phyloP scores from a whole-genome alignment of 2,113 vertebrate genomes.

The Melanerpes aurifrons region DNA sequence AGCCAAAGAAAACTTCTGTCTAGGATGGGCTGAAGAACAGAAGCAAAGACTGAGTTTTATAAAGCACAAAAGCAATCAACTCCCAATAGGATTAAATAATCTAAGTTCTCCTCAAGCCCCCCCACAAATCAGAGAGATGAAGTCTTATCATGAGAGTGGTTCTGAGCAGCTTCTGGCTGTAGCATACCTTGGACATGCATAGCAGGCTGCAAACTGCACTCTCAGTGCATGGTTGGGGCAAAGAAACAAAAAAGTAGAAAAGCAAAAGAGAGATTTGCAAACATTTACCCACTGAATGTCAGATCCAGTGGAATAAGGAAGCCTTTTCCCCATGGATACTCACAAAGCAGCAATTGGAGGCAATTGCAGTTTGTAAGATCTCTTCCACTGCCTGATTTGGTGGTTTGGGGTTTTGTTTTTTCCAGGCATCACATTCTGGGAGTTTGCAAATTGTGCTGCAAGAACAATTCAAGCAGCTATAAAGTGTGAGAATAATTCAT shows the following conservation, averaged over 20 bases:
- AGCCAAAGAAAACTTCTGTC: neutral
- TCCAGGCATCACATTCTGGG: neutral
- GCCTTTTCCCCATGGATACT: neutral
- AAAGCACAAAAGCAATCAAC: neutral
- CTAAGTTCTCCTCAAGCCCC: neutral
- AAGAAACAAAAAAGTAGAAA: neutral
- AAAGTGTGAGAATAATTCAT: neutral
- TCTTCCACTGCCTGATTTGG: neutral
- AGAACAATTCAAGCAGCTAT: neutral
- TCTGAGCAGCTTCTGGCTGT: neutral
- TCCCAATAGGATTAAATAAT: neutral
- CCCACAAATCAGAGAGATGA: neutral
- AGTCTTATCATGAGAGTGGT: rapidly evolving
- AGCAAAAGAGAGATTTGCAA: neutral
- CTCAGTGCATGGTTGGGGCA: neutral
- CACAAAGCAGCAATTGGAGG: constrained; percentile 15
- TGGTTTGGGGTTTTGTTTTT: neutral
- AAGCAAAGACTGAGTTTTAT: neutral
- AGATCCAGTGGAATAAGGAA: neutral
- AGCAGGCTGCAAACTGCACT: neutral
- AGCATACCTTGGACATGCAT: neutral
- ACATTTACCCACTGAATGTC: neutral
- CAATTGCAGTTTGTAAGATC: neutral
- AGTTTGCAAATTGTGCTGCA: neutral
- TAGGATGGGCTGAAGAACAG: neutral